These are phyloP conservation scores for Aromia moschata DNA, from an alignment of 2,888 invertebrate genomes.

Conservation along the genomic window DNA sequence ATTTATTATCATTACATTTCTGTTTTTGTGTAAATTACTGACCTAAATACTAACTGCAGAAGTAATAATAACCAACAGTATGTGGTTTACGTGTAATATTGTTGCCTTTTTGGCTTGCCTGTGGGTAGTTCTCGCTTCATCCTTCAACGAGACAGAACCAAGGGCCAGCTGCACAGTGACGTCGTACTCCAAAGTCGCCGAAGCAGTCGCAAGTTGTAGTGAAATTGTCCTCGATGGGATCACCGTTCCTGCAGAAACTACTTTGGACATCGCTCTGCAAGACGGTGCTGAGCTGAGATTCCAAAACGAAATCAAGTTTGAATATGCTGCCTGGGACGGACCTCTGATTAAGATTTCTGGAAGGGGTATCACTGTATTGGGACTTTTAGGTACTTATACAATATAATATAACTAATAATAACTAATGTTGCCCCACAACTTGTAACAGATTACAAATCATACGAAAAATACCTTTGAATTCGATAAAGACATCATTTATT, in stretches of 20 bases:
- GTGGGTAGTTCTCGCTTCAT: background rate
- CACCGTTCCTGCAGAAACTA: slow-evolving; percentile 1
- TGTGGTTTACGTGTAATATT: too few species aligned
- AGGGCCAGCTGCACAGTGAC: slow-evolving; percentile 5
- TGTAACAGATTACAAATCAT: too few species aligned
- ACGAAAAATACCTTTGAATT: too few species aligned
- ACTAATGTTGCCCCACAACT: background rate
- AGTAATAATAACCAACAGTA: too few species aligned
- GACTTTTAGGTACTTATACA: slow-evolving; percentile 11
- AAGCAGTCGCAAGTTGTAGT: background rate
- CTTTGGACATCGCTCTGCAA: background rate
- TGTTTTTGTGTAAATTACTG: too few species aligned
- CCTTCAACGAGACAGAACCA: background rate
- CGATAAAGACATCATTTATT: too few species aligned
- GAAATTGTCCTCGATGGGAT: slow-evolving; percentile 1
- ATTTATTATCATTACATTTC: too few species aligned
- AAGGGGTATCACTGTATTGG: slow-evolving; percentile 4
- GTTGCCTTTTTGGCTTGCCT: background rate
- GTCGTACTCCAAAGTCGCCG: background rate
- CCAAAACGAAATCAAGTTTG: slow-evolving; percentile 2
- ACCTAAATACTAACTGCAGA: too few species aligned
- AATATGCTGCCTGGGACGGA: background rate
- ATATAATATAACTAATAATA: background rate
- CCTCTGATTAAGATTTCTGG: slow-evolving; percentile 2
- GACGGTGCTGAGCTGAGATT: slow-evolving; percentile 7